Evolutionary conservation across 2,888 invertebrate species (phyloP), one percentile per base, ranked within the genome.

Genomic region (Meteorus cinctellus): DNA sequence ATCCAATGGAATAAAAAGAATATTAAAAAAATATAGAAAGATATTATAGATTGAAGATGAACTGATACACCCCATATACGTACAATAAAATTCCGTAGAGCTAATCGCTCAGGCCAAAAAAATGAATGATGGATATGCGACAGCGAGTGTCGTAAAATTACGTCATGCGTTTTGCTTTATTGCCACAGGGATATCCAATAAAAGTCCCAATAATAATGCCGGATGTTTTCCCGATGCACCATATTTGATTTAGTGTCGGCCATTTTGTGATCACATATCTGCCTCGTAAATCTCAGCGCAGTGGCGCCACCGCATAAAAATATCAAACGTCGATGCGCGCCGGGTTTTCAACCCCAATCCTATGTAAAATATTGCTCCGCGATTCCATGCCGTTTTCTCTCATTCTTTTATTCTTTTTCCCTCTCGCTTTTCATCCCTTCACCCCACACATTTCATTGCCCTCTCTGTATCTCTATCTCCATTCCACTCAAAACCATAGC

Each of bases 121-220:
- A 41, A 73, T 16, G 72, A 27, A 67, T 27, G 71, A 75, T 76
- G 68, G 51, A 73, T 72, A 69, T 48, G 24, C 62, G 67, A 48
- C 59, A 59, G 77, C 79, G 73, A 75, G 81, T 70, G 81, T 82
- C 82, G 83, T 82, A 82, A 84, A 86, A 85, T 85, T 84, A 85
- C 84, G 83, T 83, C 84, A 84, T 82, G 81, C 82, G 84, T 83
- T 85, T 84, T 84, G 84, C 84, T 86, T 81, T 81, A 81, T 81
- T 80, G 81, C 77, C 75, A 69, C 77, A 74, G 75, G 55, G 27
- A 72, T 77, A 74, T 87, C 87, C 89, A 89, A 89, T 89, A 89
- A 89, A 89, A 89, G 89, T 89, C 89, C 89, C 88, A 89, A 89
- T 89, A 89, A 89, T 89, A 89, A 89, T 89, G 89, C 89, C 87